These are phyloP conservation scores for Dynastes maya DNA, from an alignment of 2,888 invertebrate genomes.

Conservation along the genomic window DNA sequence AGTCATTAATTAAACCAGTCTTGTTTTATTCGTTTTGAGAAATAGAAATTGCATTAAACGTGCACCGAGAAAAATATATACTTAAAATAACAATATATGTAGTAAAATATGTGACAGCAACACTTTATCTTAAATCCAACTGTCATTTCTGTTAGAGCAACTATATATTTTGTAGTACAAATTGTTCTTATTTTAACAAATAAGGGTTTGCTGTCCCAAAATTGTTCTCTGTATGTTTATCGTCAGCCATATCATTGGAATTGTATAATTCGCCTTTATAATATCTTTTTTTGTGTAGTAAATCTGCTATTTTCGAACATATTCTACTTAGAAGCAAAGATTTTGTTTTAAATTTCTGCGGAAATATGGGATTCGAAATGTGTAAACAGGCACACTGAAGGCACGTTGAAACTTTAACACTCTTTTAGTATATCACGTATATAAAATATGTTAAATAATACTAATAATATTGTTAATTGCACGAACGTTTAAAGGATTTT, in stretches of 20 bases:
- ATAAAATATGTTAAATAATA: slow-evolving; percentile 41
- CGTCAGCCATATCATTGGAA: slow-evolving; percentile 4
- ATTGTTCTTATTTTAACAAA: no score
- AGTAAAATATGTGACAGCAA: no score
- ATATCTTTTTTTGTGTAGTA: not conserved
- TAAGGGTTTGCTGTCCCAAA: no score
- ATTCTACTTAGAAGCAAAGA: not conserved
- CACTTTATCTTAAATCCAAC: no score
- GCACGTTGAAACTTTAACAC: slow-evolving; percentile 48
- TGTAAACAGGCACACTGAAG: slow-evolving; percentile 52
- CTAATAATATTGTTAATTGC: slow-evolving; percentile 32
- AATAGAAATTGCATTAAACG: no score
- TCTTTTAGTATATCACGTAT: slow-evolving; percentile 33
- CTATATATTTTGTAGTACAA: no score
- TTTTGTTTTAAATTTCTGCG: slow-evolving; percentile 4
- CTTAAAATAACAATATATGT: no score
- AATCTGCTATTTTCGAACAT: not conserved
- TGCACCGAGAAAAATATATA: no score
- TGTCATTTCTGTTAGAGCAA: no score
- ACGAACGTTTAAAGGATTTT: slow-evolving; percentile 24
- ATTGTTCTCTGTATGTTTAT: not conserved
- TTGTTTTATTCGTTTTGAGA: no score
- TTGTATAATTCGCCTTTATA: not conserved
- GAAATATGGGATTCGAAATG: slow-evolving; percentile 33
- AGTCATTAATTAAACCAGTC: no score